phyloP scores from a whole-genome alignment of 2,888 invertebrate genomes.

The Rhorus exstirpatorius region DNA sequence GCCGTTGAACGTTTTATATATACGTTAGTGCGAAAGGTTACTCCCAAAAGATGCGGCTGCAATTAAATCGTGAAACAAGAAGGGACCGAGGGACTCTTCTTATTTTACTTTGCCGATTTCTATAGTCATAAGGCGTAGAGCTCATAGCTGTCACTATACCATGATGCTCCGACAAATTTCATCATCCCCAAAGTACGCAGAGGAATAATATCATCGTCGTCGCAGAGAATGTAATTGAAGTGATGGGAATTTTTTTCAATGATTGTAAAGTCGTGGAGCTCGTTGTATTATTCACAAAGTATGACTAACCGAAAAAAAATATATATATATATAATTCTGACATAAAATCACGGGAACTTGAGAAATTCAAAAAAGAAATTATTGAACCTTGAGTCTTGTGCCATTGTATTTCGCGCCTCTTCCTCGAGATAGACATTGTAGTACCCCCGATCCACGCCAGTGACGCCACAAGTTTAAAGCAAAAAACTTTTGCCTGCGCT shows the following conservation, averaged over 20 bases:
- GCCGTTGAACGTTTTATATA: conserved; percentile 6
- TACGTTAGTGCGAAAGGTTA: conserved; percentile 32
- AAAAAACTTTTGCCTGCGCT: too few relatives aligned
- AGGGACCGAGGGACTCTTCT: conserved; percentile 71
- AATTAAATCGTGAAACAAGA: conserved; percentile 79
- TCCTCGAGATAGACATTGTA: too few relatives aligned
- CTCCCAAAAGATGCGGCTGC: conserved; percentile 70
- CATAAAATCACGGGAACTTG: too few relatives aligned
- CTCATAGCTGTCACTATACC: conserved; percentile 69
- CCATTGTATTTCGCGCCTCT: too few relatives aligned
- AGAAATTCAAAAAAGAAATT: too few relatives aligned
- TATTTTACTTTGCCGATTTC: conserved; percentile 42
- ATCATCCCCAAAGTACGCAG: conserved; percentile 33
- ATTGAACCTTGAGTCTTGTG: too few relatives aligned
- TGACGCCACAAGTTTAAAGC: too few relatives aligned
- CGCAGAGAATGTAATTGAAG: not conserved
- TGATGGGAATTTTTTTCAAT: not conserved
- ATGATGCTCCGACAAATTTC: conserved; percentile 57
- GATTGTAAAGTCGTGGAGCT: too few relatives aligned
- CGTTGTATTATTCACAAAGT: too few relatives aligned
- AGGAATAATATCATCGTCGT: conserved; percentile 13
- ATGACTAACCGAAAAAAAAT: too few relatives aligned
- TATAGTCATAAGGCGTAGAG: conserved; percentile 60
- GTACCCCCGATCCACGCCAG: too few relatives aligned
- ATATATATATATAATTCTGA: too few relatives aligned